A percentile compares a stretch with the other conserved stretches of the same genome.
phyloP scores from a whole-genome alignment of 2,797 vertebrate species.

The Enteromius thamalakanensis region DNA sequence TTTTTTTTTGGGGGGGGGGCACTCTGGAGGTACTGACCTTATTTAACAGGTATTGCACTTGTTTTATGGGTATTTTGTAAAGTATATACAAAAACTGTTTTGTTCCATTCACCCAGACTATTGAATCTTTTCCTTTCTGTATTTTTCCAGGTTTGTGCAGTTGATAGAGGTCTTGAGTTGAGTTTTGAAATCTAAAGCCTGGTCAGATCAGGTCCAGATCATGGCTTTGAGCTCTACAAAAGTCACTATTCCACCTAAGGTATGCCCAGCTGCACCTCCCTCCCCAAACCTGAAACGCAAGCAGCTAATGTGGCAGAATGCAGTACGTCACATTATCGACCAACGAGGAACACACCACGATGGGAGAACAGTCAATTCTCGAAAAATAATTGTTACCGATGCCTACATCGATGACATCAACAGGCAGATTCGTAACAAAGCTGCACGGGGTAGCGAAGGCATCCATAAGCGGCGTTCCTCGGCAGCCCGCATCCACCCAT shows the following conservation, averaged over 20 bases:
- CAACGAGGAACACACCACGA: conserved; percentile 59
- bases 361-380: conserved; percentile 30
- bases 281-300: conserved; percentile 55
- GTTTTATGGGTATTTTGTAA: not conserved
- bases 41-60: not conserved
- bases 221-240: conserved; percentile 29
- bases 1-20: not conserved
- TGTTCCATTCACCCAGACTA: not conserved
- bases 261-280: conserved; percentile 35
- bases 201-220: not conserved
- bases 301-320: conserved; percentile 68
- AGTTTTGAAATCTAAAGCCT: conserved; percentile 10
- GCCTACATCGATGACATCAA: conserved; percentile 72
- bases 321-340: conserved; percentile 67
- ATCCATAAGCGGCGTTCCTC: conserved; percentile 72
- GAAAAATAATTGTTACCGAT: conserved; percentile 67
- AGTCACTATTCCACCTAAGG: not conserved
- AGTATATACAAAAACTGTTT: not conserved
- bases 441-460: conserved; percentile 64
- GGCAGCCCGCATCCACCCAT: conserved; percentile 66
- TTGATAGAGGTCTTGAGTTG: conserved; percentile 5
- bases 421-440: conserved; percentile 75
- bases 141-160: conserved; percentile 16
- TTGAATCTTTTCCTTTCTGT: not conserved
- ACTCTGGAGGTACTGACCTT: not conserved